Evolutionary conservation across 2,888 invertebrate genomes (phyloP).

Genomic region (Scaptomyza cyrtandrae): DNA sequence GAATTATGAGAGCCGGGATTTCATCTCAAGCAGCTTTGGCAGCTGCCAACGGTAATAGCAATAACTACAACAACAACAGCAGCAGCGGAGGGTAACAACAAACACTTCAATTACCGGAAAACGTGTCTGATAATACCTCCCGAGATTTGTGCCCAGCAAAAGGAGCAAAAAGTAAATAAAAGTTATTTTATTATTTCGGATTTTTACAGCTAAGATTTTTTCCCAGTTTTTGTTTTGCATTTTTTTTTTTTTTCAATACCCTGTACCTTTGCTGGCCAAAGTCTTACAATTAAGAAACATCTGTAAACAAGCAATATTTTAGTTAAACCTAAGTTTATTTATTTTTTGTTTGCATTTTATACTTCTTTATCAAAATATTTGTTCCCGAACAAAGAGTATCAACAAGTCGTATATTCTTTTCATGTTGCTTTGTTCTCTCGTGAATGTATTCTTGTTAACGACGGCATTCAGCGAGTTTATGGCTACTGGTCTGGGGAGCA

Average conservation of each 20-base stretch:
- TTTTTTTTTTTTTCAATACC: too few species aligned
- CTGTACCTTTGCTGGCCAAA: background rate
- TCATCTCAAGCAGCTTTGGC: conserved; percentile 54
- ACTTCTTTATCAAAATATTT: too few species aligned
- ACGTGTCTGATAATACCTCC: conserved; percentile 79
- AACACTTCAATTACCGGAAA: conserved; percentile 81
- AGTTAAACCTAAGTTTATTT: too few species aligned
- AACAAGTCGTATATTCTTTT: fast-evolving
- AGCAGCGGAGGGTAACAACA: conserved; percentile 40
- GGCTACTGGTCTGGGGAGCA: conserved; percentile 44
- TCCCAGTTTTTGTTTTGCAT: conserved; percentile 21
- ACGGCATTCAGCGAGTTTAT: conserved; percentile 45
- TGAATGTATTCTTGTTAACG: conserved; percentile 50
- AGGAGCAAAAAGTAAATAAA: conserved; percentile 67
- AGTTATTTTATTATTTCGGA: conserved; percentile 74
- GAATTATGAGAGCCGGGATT: conserved; percentile 68
- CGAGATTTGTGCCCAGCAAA: conserved; percentile 46
- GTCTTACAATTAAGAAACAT: too few species aligned
- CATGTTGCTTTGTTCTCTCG: background rate
- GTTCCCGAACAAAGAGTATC: background rate
- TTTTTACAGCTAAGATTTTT: conserved; percentile 46
- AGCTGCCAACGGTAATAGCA: conserved; percentile 32
- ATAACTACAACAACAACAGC: conserved; percentile 14
- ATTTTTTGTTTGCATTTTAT: too few species aligned
- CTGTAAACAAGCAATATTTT: too few species aligned